Percentiles rank a stretch among this genome's conserved stretches.
phyloP scores from a whole-genome alignment of 2,797 vertebrate genomes.

The Cheirogaleus major region DNA sequence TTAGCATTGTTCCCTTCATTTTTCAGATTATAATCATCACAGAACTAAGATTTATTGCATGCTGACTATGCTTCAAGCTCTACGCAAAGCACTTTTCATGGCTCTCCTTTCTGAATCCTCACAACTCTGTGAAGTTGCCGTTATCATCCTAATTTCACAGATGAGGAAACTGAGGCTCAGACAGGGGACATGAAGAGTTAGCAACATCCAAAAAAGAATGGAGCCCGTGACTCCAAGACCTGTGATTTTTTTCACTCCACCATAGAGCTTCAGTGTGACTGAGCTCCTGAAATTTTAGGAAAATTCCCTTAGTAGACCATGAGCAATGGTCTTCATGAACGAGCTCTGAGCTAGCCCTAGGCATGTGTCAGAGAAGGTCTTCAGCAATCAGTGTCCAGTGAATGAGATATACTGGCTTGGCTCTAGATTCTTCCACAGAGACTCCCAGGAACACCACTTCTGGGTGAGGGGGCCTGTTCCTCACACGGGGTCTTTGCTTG shows the following conservation, averaged over 20 bases:
- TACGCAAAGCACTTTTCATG: background rate
- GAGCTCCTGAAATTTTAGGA: background rate
- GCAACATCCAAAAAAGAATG: background rate
- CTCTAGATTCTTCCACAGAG: background rate
- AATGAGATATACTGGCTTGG: background rate
- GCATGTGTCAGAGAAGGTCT: background rate
- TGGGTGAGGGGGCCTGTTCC: background rate
- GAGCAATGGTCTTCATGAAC: background rate
- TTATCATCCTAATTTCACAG: background rate
- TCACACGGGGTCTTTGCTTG: background rate
- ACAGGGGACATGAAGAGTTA: background rate
- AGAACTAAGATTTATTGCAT: background rate
- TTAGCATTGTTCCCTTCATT: background rate
- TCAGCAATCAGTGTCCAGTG: background rate
- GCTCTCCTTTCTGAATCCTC: background rate
- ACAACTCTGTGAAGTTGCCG: background rate
- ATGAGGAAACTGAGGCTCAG: background rate
- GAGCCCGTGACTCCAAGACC: background rate
- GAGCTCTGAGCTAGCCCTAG: background rate
- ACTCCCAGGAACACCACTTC: background rate
- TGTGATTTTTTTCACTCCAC: background rate
- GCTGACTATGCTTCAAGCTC: background rate
- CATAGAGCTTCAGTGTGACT: background rate
- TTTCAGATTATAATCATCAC: background rate
- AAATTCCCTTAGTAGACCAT: background rate